These are phyloP conservation scores for Smutsia temminckii DNA, from an alignment of 2,797 vertebrate genomes.

Conservation along the genomic window DNA sequence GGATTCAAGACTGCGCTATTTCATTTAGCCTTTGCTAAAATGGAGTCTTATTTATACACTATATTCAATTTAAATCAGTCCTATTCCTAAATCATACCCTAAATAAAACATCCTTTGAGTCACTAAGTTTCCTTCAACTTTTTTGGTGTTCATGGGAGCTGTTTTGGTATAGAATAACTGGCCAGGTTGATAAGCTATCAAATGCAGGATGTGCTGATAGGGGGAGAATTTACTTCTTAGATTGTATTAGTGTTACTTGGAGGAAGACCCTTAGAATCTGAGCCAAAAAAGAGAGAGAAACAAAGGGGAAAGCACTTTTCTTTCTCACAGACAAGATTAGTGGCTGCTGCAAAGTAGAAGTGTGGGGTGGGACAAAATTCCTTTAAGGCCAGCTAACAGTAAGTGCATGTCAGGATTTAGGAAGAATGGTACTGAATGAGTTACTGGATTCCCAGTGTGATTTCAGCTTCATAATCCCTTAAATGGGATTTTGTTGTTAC, in stretches of 20 bases:
- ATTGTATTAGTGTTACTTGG: not conserved
- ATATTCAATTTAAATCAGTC: not conserved
- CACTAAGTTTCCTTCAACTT: not conserved
- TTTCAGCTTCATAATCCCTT: not conserved
- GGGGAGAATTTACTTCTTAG: not conserved
- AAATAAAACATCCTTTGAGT: not conserved
- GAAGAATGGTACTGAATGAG: not conserved
- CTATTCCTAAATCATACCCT: not conserved
- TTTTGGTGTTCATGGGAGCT: not conserved
- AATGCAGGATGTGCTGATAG: not conserved
- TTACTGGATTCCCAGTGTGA: not conserved
- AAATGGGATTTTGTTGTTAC: not conserved
- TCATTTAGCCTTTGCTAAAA: constrained; percentile 11
- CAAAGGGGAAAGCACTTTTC: not conserved
- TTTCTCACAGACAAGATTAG: not conserved
- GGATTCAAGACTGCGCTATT: not conserved
- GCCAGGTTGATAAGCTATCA: not conserved
- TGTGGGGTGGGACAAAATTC: not conserved
- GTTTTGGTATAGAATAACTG: not conserved
- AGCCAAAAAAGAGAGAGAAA: not conserved
- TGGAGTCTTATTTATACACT: not conserved
- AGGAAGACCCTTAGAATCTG: not conserved
- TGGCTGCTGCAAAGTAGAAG: not conserved
- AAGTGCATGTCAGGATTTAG: not conserved
- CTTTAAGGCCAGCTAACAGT: not conserved